A percentile compares a stretch with the other conserved stretches of the same genome.
Evolutionary conservation across 2,113 vertebrate species (phyloP).

Genomic region (Struthidea cinerea): DNA sequence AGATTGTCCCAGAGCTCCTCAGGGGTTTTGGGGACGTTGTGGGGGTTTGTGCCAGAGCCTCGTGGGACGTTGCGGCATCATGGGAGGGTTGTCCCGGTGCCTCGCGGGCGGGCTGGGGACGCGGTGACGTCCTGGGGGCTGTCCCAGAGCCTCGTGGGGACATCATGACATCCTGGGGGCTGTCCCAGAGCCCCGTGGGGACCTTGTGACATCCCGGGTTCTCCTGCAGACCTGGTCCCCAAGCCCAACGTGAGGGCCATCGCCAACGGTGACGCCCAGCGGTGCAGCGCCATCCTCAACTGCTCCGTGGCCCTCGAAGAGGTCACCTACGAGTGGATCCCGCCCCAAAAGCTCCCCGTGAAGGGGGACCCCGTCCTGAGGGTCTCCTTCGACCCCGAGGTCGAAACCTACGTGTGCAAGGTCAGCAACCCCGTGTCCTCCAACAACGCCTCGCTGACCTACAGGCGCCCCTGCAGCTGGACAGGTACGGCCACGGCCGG

Average conservation of each 20-base stretch:
- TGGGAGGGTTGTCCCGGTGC: too few species aligned
- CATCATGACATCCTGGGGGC: rapidly evolving
- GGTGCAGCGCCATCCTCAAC: neutral
- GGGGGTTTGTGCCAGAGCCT: too few species aligned
- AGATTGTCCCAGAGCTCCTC: too few species aligned
- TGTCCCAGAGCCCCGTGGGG: neutral
- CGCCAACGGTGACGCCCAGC: neutral
- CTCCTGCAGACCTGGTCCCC: neutral
- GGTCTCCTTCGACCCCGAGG: neutral
- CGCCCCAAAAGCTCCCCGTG: rapidly evolving
- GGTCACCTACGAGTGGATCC: neutral
- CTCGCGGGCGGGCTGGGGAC: neutral
- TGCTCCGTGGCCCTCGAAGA: neutral
- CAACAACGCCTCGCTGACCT: neutral
- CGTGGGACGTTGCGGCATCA: too few species aligned
- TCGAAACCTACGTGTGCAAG: neutral
- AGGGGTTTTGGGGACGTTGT: too few species aligned
- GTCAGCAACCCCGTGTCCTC: neutral
- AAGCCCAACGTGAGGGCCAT: neutral
- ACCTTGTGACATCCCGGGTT: neutral
- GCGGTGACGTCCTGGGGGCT: rapidly evolving
- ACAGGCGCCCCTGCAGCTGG: neutral
- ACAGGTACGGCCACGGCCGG: neutral
- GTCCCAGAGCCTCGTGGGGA: neutral
- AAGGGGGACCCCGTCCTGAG: neutral